Percentiles rank a stretch among this genome's conserved stretches.
Conservation (phyloP, 2,888 invertebrate genomes). For the Xanthostigma xanthostigma region DNA sequence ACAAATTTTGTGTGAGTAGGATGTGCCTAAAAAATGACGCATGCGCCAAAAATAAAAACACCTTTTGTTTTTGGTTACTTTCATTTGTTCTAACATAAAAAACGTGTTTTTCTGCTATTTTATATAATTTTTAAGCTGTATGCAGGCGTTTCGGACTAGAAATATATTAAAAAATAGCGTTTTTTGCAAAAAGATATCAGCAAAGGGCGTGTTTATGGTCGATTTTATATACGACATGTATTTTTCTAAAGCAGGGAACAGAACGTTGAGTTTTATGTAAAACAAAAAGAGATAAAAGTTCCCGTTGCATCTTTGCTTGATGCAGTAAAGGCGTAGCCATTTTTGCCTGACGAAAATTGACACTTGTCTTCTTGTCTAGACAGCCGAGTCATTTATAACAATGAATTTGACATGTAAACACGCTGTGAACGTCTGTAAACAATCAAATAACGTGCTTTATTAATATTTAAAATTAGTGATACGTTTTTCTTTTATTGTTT, state of each 20-base stretch:
- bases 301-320: slow-evolving; percentile 17
- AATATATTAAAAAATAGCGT: neutral
- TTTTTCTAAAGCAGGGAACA: neutral
- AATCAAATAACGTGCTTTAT: slow-evolving; percentile 10
- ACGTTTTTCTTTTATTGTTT: neutral
- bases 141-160: neutral
- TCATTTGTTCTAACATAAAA: too few species aligned
- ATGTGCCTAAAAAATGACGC: slow-evolving; percentile 4
- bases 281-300: slow-evolving; percentile 2
- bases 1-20: slow-evolving; percentile 1
- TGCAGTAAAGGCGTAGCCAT: slow-evolving; percentile 46
- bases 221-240: neutral
- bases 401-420: slow-evolving; percentile 33
- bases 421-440: slow-evolving; percentile 8
- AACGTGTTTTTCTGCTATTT: too few species aligned
- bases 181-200: too few species aligned
- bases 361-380: slow-evolving; percentile 39
- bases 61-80: neutral
- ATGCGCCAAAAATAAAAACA: slow-evolving; percentile 2
- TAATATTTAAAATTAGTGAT: neutral
- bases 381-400: slow-evolving; percentile 33
- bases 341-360: slow-evolving; percentile 62
- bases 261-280: neutral
- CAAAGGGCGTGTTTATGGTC: too few species aligned
- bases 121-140: neutral